Conservation (phyloP, 2,888 invertebrate genomes). For the Tiliacea aurago region DNA sequence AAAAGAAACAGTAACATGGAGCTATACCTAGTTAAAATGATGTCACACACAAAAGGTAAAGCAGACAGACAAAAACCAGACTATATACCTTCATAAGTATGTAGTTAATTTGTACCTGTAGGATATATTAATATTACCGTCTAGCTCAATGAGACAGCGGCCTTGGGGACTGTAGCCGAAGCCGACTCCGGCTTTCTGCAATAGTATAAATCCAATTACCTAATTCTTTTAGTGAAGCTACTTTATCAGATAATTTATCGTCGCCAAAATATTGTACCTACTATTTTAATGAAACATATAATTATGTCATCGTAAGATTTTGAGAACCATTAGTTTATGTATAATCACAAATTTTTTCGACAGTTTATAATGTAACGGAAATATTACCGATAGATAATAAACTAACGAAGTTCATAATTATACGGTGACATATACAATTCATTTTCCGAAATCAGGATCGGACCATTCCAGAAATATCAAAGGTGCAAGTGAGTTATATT, state of each 20-base stretch:
- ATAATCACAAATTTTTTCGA: no score
- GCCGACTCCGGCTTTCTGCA: slow-evolving; percentile 52
- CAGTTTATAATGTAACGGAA: no score
- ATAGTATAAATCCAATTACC: slow-evolving; percentile 50
- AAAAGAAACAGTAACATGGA: slow-evolving; percentile 67
- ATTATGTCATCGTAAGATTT: no score
- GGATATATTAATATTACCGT: slow-evolving; percentile 52
- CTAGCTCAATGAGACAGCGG: slow-evolving; percentile 50
- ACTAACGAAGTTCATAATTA: background rate
- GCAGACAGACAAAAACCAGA: slow-evolving; percentile 74
- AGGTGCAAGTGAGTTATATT: slow-evolving; percentile 23
- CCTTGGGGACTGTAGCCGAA: slow-evolving; percentile 58
- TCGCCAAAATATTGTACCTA: background rate
- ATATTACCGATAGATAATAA: no score
- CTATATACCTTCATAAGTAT: slow-evolving; percentile 55
- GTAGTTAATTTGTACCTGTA: slow-evolving; percentile 52
- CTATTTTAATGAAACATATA: background rate
- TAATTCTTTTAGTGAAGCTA: slow-evolving; percentile 33
- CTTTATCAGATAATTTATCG: slow-evolving; percentile 21
- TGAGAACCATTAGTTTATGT: no score
- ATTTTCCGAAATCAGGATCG: slow-evolving; percentile 11
- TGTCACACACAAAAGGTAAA: slow-evolving; percentile 70
- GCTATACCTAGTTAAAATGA: slow-evolving; percentile 65
- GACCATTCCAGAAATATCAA: slow-evolving; percentile 24
- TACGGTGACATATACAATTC: background rate